Base-by-base conservation (phyloP, 2,113 vertebrate genomes). In the Melanerpes aurifrons region DNA sequence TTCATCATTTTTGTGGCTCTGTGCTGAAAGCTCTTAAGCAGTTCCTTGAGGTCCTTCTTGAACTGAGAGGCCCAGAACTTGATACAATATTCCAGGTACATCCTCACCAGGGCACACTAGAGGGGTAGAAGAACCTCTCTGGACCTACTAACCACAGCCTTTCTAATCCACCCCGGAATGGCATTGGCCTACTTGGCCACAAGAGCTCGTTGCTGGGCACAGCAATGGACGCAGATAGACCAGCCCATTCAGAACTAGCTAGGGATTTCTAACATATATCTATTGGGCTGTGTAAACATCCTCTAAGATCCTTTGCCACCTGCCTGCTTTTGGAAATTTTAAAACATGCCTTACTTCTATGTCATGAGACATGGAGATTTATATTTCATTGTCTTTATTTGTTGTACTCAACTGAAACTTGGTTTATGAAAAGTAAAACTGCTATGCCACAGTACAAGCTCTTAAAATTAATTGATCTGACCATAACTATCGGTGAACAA, bases 401-500 rank as follows among this genome's bases (percentile, higher is more conserved):
- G 62, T 22, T 22, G 82, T 57, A 59, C 16, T 86, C 53, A 73
- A 50, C 45, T 57, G 64, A 77, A 86, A 85, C 15, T 70, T 70
- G 59, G 87, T 83, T 95, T 77, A 77, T 53, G 56, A 82, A 86
- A 83, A 83, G 66, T 4, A 3, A 77, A 94, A 86, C 70, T 57
- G n/a, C 43, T 82, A 71, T 29, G 57, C 64, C 80, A 37, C 12
- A 20, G 47, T 47, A 90, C 61, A 68, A 87, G 92, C 25, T 82
- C 92, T 94, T 82, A 85, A 89, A 91, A 92, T 92, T 63, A 86
- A 87, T 86, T 86, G 69, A 57, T 80, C 75, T 91, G 86, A 74
- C 76, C 53, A 25, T n/a, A 80, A 22, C 72, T 21, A 53, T 70
- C 43, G 80, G 43, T 53, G 82, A 87, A 70, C 25, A 77, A 86